Evolutionary conservation across 2,888 invertebrate genomes (phyloP).

Genomic region (Tanytarsus gracilentus): DNA sequence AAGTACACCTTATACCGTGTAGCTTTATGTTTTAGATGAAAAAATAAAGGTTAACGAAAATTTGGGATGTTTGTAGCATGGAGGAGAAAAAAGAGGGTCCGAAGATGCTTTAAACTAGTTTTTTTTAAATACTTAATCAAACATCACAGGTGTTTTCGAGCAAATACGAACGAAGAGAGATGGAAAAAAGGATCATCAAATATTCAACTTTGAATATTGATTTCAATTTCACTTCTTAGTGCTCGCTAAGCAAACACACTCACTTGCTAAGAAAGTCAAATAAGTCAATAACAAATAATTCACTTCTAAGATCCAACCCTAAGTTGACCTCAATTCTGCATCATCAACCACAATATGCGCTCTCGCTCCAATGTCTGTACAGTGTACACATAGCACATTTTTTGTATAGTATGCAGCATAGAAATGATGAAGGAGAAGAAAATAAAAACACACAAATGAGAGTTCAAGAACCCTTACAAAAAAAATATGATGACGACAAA

Average conservation of each 20-base stretch:
- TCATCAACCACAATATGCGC: neutral
- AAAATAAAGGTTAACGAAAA: neutral
- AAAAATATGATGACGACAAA: neutral
- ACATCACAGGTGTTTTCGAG: conserved; percentile 8
- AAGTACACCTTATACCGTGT: neutral
- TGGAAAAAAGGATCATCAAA: too few species aligned
- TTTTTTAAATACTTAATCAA: conserved; percentile 6
- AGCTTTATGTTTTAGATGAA: neutral
- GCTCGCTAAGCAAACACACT: neutral
- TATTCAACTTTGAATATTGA: too few species aligned
- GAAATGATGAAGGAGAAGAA: conserved; percentile 22
- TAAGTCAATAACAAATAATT: neutral
- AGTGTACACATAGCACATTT: neutral
- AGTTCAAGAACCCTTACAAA: conserved; percentile 22
- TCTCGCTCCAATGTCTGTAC: neutral
- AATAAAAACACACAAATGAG: too few species aligned
- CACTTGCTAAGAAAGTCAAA: neutral
- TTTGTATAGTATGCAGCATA: conserved; percentile 4
- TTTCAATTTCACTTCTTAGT: neutral
- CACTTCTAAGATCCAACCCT: too few species aligned
- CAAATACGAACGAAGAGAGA: too few species aligned
- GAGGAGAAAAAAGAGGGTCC: conserved; percentile 6
- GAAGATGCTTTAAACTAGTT: conserved; percentile 2
- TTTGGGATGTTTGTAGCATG: neutral
- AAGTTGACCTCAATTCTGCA: conserved; percentile 21